Base-by-base conservation (phyloP, 2,797 vertebrate species). In the Schizopygopsis malacanthus region DNA sequence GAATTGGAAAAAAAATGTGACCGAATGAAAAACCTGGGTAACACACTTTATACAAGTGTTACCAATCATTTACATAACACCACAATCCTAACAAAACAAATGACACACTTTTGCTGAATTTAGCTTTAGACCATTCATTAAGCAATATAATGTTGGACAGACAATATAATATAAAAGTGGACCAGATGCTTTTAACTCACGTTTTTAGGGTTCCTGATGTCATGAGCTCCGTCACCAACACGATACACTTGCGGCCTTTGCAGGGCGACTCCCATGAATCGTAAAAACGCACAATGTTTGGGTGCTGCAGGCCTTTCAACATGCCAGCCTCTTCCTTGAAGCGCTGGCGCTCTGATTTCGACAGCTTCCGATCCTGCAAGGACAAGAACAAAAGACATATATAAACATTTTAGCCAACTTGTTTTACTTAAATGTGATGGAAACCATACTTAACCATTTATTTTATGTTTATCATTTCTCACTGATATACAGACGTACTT, bases 271-370 rank as follows among this genome's bases (percentile, higher is more conserved):
- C 98, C 98, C 98, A 99, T 85, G 98, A 99, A 93, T 99, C 98
- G 85, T 99, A 99, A 96, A 99, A 99, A 86, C 98, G 96, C 91
- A 99, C 98, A 88, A 99, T 99, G 94, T 99, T 99, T 87, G 98
- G 98, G 94, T 99, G 98, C 94, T 99, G 98, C 88, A 99, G 97
- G 22, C 98, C 98, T 91, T 99, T 99, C 90, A 99, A 89, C 98
- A 99, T 99, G 86, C 97, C 98, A 18, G 98, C 98, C 92, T 99
- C 98, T 90, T 99, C 98, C 94, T 99, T 99, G 94, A 99, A 99
- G 79, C 98, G 95, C 89, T 99, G 98, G 22, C 98, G 95, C 92
- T 99, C 98, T 0, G 98, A 98, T 91, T 96, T 98, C 84, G 98
- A 97, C 93, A 99, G 94, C 90, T 99, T 99, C 79, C 98, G 97